Evolutionary conservation across 2,888 invertebrate species (phyloP), one percentile per base, ranked within the genome.

Genomic region (Plusia festucae): DNA sequence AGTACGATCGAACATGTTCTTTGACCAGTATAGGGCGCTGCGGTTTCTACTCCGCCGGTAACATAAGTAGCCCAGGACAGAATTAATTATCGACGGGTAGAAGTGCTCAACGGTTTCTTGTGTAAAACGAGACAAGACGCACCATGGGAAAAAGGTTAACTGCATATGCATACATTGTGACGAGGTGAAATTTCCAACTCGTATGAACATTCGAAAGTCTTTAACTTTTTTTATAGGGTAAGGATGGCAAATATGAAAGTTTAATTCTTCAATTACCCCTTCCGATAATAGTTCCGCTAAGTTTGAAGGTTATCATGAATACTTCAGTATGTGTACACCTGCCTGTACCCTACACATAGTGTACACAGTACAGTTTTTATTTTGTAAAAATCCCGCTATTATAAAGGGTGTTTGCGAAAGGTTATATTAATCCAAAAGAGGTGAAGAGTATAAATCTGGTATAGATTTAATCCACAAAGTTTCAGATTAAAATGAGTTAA

Each of bases 51-150:
- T 86, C 82, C 80, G 85, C 79, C 85, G 84, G 89, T 88, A 90
- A 91, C 85, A 79, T 90, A 93, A 93, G 93, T 93, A 90, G 89
- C 86, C 74, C 92, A 92, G 90, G 91, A 90, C 90, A 85, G 91
- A 91, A 93, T 93, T 92, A 93, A 93, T 93, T 93, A 92, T 90
- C 88, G 81, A 74, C 83, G 81, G 85, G 84, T 87, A 87, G 86
- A 86, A 85, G 83, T 85, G 80, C 83, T 84, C 88, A 93, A 93
- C 93, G 93, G 93, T 93, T 91, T 91, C 92, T 93, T 85, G 91
- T 91, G 93, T 93, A 92, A 90, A 90, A 90, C 88, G 90, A 92
- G 91, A 92, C 91, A 87, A 88, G 86, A 79, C 84, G 76, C 82
- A 78, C 86, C 84, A 90, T 90, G 89, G 87, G 90, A 90, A 92